Evolutionary conservation across 1,140 invertebrate species (phyloP).

Genomic region (Pogonomyrmex californicus): DNA sequence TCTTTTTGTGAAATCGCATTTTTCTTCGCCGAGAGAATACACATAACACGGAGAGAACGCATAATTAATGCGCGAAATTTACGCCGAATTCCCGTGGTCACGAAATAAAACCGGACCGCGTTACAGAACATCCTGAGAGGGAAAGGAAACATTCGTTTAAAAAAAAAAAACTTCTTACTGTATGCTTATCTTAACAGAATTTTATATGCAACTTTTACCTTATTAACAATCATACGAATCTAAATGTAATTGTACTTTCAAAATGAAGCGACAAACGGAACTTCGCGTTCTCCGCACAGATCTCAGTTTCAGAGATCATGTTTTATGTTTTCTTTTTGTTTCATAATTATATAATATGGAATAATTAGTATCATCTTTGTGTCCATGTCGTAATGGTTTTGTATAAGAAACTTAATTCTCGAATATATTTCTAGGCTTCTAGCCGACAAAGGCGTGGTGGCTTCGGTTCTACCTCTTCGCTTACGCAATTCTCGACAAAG

Average conservation of each 20-base stretch:
- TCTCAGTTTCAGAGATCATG: not conserved
- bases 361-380: too few relatives aligned
- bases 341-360: not conserved
- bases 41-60: not conserved
- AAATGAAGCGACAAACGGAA: not conserved
- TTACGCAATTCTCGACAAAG: slow-evolving; percentile 61
- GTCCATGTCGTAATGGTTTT: not conserved
- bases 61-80: slow-evolving; percentile 53
- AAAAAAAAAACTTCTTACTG: slow-evolving; percentile 19
- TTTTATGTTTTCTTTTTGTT: not conserved
- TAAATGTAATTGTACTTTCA: not conserved
- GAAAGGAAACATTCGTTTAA: slow-evolving; percentile 18
- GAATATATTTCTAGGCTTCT: not conserved
- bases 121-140: slow-evolving; percentile 40
- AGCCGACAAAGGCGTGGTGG: slow-evolving; percentile 28
- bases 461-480: not conserved
- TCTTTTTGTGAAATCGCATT: slow-evolving; percentile 36
- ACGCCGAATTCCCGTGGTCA: slow-evolving; percentile 9
- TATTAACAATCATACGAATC: not conserved
- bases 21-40: slow-evolving; percentile 15
- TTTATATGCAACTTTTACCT: slow-evolving; percentile 16
- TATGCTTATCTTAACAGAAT: not conserved
- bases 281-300: not conserved
- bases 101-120: slow-evolving; percentile 34
- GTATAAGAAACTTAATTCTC: not conserved